These are phyloP conservation scores for Aradophagus sp. DNA, from an alignment of 1,140 invertebrate species.

Conservation along the genomic window DNA sequence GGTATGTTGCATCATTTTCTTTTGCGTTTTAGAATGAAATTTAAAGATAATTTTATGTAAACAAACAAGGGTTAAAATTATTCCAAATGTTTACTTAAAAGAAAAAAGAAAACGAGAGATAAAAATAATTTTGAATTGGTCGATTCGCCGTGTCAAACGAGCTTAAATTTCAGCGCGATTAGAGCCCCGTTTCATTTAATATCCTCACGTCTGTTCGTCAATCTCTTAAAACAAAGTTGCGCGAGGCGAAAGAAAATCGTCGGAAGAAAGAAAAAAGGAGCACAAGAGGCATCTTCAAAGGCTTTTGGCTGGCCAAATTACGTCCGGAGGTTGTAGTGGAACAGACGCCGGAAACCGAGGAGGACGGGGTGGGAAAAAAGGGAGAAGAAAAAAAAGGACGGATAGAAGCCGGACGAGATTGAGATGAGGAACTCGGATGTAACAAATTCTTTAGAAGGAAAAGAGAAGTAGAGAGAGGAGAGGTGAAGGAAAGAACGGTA, in stretches of 20 bases:
- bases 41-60: too few relatives aligned
- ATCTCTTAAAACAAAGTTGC: constrained; percentile 27
- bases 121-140: too few relatives aligned
- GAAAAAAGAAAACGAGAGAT: too few relatives aligned
- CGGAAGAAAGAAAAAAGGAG: constrained; percentile 31
- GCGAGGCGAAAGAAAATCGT: constrained; percentile 15
- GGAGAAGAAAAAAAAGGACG: constrained; percentile 45
- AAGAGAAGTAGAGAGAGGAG: constrained; percentile 19
- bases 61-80: too few relatives aligned
- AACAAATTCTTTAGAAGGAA: constrained; percentile 55
- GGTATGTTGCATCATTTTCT: too few relatives aligned
- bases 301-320: constrained; percentile 44
- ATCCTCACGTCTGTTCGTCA: constrained; percentile 6
- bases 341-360: constrained; percentile 54
- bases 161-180: too few relatives aligned
- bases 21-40: too few relatives aligned
- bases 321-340: constrained; percentile 52
- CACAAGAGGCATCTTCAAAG: constrained; percentile 37
- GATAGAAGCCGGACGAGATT: constrained; percentile 43
- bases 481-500: constrained; percentile 17
- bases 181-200: constrained; percentile 19
- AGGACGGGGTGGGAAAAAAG: constrained; percentile 23
- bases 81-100: too few relatives aligned
- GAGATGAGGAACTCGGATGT: constrained; percentile 45
- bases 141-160: too few relatives aligned